Base-by-base conservation (phyloP, 1,140 invertebrate species). In the Phortica variegata region DNA sequence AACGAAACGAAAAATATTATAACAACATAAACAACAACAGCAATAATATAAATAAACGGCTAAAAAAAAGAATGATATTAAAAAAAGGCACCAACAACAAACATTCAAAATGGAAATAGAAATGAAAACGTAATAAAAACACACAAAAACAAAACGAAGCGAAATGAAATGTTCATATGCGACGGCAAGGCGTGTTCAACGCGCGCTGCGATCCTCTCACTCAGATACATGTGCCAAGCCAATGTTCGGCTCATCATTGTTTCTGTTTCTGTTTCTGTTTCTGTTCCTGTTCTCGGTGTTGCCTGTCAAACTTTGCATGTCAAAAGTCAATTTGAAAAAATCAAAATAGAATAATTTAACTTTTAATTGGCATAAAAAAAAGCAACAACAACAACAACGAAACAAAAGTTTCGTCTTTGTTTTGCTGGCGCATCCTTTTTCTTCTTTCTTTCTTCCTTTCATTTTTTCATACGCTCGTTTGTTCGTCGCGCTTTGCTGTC, bases 291-390 rank as follows among this genome's bases (percentile, higher is more conserved):
- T 8, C 19, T 2, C 21, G 15, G 10, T 21, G 48, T 43, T 32
- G 47, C n/a, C n/a, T n/a, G 52, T 40, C 40, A n/a, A 12, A 20
- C 37, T 39, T 61, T 55, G 61, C 61, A 61, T 65, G 61, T 52
- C 61, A 60, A 44, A 40, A 26, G 33, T 49, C 46, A 45, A 62
- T 68, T 60, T 60, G 42, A 56, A 38, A 65, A 65, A 65, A 65
- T 65, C 58, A 56, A 65, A 56, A 34, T 34, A 34, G 58, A 61
- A 65, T 65, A 65, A 65, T 65, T 65, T 65, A 65, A 65, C 47
- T 65, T 65, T 65, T 65, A 65, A 65, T 65, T 65, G 61, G 55
- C 55, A 48, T 42, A 54, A 49, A 40, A 50, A 47, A 42, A 56
- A 65, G 58, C 23, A 10, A n/a, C n/a, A n/a, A n/a, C n/a, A n/a